A percentile compares a stretch with the other conserved stretches of the same genome.
phyloP scores from a whole-genome alignment of 2,888 invertebrate species.

The Elysia crispata region DNA sequence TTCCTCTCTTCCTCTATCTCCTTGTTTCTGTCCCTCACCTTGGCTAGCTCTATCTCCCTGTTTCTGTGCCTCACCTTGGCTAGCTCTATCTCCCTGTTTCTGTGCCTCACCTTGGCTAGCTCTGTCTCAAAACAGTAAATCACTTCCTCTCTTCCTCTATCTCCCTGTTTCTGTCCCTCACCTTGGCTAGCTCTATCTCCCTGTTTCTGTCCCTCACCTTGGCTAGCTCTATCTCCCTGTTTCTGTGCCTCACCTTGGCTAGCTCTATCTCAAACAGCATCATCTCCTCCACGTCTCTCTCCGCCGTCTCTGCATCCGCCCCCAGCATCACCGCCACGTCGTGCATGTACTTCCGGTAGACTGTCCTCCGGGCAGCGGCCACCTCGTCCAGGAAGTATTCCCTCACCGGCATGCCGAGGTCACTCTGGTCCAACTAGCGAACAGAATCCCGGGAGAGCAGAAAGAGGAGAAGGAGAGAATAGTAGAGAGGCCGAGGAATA shows the following conservation, averaged over 20 bases:
- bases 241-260: constrained; percentile 87
- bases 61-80: constrained; percentile 86
- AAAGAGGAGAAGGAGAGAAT: too few species aligned
- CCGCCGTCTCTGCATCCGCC: constrained; percentile 84
- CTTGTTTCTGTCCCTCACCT: too few species aligned
- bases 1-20: too few species aligned
- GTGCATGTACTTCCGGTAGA: constrained; percentile 94
- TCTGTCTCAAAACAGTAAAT: too few species aligned
- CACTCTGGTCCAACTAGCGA: constrained; percentile 93
- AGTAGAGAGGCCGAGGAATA: too few species aligned
- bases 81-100: constrained; percentile 85
- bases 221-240: constrained; percentile 85
- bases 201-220: constrained; percentile 93
- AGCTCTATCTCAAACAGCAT: constrained; percentile 92
- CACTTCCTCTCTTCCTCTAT: too few species aligned
- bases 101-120: too few species aligned
- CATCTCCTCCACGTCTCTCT: constrained; percentile 85
- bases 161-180: too few species aligned
- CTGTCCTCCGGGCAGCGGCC: constrained; percentile 80
- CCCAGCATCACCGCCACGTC: constrained; percentile 90
- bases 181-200: constrained; percentile 92
- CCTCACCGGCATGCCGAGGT: constrained; percentile 86
- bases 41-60: constrained; percentile 92
- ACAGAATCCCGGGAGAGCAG: too few species aligned
- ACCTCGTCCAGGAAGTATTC: constrained; percentile 85